Evolutionary conservation across 2,113 vertebrate genomes (phyloP), one percentile per base, ranked within the genome.

Genomic region (Sprattus sprattus): DNA sequence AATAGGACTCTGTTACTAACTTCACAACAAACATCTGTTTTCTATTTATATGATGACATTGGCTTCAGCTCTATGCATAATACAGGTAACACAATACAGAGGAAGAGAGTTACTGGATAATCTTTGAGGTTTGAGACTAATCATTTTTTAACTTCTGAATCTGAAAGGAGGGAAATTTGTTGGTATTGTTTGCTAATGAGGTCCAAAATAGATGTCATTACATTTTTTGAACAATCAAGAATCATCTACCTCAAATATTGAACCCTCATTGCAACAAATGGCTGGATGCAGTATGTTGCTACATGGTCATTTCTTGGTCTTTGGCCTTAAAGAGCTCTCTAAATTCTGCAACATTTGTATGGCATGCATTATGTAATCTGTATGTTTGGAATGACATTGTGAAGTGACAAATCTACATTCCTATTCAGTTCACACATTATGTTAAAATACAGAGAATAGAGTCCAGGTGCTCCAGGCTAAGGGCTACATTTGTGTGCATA

Each of bases 51-150:
- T 9, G 47, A 18, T 82, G 54, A 80, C 80, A 85, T 44, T 45
- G 82, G 82, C 18, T 50, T 82, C 78, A 52, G 28, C 75, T 44
- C 16, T 39, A 49, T 81, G 83, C 67, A n/a, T 45, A 78, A 75
- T 84, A 4, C 78, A 86, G 87, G 86, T 81, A 87, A 87, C 85
- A 46, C 78, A 84, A 86, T 87, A 85, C 11, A 9, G 39, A 44
- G 81, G 39, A 52, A 84, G 64, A 82, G 32, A n/a, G 47, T 52
- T 60, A 82, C 84, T 64, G 49, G 44, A 84, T 64, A 49, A 82
- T 87, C 49, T 81, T 47, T 52, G 6, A 85, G 45, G 25, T n/a
- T 84, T n/a, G 39, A 86, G 81, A 87, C 85, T 44, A 87, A 85
- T 67, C 52, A 50, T 84, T 81, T 57, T 84, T 39, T 50, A 7